These are phyloP conservation scores for Pteropus rufus DNA, from an alignment of 2,797 vertebrate genomes.

Conservation along the genomic window DNA sequence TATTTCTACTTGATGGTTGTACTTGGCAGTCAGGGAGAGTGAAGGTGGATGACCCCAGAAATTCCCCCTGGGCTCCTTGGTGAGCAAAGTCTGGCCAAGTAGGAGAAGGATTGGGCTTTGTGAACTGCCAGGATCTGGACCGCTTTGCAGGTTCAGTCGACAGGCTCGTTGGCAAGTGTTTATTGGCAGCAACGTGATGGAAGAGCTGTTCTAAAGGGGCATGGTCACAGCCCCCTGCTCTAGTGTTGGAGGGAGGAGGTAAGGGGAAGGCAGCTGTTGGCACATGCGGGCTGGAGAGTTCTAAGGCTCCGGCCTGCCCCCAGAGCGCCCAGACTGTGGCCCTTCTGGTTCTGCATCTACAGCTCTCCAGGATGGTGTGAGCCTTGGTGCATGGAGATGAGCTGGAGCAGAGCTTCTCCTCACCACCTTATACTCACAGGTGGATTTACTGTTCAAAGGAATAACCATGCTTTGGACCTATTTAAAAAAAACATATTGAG, in stretches of 20 bases:
- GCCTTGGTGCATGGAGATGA: neutral
- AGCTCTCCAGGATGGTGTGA: neutral
- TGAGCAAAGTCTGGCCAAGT: neutral
- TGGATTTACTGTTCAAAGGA: constrained; percentile 64
- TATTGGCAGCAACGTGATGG: neutral
- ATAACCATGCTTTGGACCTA: constrained; percentile 48
- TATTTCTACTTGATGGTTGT: neutral
- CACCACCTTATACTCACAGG: neutral
- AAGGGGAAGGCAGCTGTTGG: neutral
- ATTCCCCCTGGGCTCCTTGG: neutral
- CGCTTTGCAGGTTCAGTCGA: neutral
- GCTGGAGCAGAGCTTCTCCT: neutral
- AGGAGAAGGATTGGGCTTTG: neutral
- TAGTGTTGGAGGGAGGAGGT: neutral
- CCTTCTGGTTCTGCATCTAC: neutral
- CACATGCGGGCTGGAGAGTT: neutral
- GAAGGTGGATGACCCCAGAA: neutral
- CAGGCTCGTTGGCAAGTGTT: neutral
- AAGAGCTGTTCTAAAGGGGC: neutral
- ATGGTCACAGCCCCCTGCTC: neutral
- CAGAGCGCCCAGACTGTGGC: neutral
- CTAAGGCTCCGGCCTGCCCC: neutral
- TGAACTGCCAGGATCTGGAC: neutral
- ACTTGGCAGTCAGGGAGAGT: neutral
- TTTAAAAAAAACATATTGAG: constrained; percentile 29